Conservation (phyloP, 2,888 invertebrate species). For the Amphipyra tragopoginis region DNA sequence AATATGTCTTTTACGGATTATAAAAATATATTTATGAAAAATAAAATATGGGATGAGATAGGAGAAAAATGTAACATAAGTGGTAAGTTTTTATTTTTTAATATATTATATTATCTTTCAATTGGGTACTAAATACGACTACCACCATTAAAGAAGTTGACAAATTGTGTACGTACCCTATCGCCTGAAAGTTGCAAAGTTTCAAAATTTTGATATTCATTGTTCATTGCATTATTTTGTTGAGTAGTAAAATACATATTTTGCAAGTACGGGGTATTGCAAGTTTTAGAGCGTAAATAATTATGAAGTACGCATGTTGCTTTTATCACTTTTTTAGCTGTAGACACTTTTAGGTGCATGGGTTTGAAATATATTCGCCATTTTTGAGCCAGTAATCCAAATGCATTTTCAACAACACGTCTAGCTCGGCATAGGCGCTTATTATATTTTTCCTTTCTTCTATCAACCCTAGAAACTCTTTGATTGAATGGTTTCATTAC, state of each 20-base stretch:
- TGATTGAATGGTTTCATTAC: conserved; percentile 18
- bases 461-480: conserved; percentile 10
- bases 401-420: conserved; percentile 5
- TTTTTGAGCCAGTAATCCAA: conserved; percentile 3
- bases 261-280: conserved; percentile 7
- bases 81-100: too few relatives aligned
- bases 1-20: background rate
- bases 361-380: background rate
- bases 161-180: background rate
- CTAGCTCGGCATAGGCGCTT: conserved; percentile 6
- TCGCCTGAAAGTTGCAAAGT: conserved; percentile 6
- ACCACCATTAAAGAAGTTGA: too few relatives aligned
- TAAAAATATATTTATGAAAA: conserved; percentile 3
- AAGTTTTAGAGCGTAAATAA: conserved; percentile 4
- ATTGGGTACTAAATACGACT: too few relatives aligned
- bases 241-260: conserved; percentile 7
- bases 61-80: too few relatives aligned
- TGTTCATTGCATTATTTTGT: conserved; percentile 5
- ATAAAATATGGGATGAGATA: background rate
- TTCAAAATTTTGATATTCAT: conserved; percentile 6
- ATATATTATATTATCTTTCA: too few relatives aligned
- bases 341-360: background rate
- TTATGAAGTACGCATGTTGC: background rate
- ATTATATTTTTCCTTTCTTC: conserved; percentile 10
- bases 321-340: background rate